These are phyloP conservation scores for Calameuta idolon DNA, from an alignment of 2,888 invertebrate species.

Conservation along the genomic window DNA sequence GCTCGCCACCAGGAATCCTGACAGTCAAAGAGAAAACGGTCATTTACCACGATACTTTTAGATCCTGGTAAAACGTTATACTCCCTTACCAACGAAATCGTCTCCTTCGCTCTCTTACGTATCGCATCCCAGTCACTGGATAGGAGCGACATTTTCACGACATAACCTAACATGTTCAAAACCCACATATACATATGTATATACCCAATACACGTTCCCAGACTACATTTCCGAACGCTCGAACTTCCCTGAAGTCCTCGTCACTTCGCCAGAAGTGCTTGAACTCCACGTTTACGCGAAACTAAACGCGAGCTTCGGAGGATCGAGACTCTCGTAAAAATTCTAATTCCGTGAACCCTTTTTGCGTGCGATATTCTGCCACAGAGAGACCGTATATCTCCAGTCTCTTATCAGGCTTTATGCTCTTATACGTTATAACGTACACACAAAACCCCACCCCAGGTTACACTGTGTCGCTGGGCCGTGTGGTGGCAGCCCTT, in stretches of 20 bases:
- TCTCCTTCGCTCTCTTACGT: neutral
- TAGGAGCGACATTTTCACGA: neutral
- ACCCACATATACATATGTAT: neutral
- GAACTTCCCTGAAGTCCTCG: neutral
- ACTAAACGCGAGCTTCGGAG: conserved; percentile 11
- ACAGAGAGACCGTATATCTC: conserved; percentile 43
- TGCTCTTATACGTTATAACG: conserved; percentile 56
- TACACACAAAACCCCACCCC: conserved; percentile 19
- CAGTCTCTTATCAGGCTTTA: conserved; percentile 58
- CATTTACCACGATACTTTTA: neutral
- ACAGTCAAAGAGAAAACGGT: neutral
- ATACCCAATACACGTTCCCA: no score
- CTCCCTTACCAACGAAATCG: neutral
- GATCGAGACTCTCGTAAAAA: conserved; percentile 49
- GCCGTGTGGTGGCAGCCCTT: conserved; percentile 33
- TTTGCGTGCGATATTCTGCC: conserved; percentile 28
- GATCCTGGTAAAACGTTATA: neutral
- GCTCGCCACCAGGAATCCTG: neutral
- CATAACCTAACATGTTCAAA: neutral
- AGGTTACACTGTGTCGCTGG: conserved; percentile 4
- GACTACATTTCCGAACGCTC: neutral
- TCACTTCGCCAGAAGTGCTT: neutral
- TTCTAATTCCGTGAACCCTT: conserved; percentile 54
- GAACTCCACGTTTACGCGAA: conserved; percentile 14
- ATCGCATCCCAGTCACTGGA: neutral